A percentile compares a stretch with the other conserved stretches of the same genome.
phyloP scores from a whole-genome alignment of 2,113 vertebrate genomes.

The Pardalotus punctatus region DNA sequence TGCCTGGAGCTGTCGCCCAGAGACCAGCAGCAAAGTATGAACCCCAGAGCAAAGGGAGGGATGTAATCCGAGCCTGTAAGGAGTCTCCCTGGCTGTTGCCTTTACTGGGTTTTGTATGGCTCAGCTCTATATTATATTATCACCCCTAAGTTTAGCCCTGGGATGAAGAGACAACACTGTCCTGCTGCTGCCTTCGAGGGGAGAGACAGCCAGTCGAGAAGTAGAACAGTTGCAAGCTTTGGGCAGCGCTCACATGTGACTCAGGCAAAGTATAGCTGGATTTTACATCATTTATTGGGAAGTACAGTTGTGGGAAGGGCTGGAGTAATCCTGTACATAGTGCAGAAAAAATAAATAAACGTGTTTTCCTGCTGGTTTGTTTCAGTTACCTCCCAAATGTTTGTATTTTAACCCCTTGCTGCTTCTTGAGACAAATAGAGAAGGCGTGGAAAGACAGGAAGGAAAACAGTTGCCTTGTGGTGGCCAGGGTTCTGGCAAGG shows the following conservation, averaged over 20 bases:
- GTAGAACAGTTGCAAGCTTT: not conserved
- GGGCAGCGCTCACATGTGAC: not conserved
- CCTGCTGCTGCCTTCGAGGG: not conserved
- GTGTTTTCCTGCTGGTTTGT: not conserved
- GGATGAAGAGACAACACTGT: not conserved
- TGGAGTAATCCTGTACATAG: not conserved
- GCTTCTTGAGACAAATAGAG: not conserved
- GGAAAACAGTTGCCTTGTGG: not conserved
- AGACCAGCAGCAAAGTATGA: not conserved
- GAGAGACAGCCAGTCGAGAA: not conserved
- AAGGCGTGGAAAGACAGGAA: not conserved
- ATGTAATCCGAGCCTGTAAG: not conserved
- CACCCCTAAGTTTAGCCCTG: not conserved
- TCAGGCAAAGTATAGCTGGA: not conserved
- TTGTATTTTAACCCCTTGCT: not conserved
- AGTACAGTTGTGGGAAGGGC: not conserved
- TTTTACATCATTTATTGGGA: not conserved
- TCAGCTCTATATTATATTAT: not conserved
- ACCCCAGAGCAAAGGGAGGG: not conserved
- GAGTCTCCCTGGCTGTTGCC: not conserved
- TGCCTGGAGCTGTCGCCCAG: not conserved
- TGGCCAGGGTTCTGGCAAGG: accelerated
- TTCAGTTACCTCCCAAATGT: accelerated
- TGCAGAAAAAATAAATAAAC: not conserved
- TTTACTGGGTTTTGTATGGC: not conserved